phyloP scores from a whole-genome alignment of 2,797 vertebrate species.

The Cuniculus paca region DNA sequence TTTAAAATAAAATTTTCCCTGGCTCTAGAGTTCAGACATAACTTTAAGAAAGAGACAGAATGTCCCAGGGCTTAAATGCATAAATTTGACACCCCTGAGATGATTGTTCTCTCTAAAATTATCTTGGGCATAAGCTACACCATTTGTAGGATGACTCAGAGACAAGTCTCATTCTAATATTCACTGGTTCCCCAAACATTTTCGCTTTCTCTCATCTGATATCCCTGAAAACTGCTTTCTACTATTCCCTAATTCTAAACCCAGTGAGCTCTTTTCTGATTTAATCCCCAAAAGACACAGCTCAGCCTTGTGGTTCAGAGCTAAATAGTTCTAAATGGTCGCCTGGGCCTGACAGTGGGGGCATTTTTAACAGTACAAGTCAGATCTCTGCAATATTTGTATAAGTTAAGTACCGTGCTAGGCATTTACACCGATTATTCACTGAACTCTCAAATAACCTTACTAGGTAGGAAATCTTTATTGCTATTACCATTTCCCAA shows the following conservation, averaged over 20 bases:
- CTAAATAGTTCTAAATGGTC: background rate
- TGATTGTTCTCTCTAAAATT: constrained; percentile 50
- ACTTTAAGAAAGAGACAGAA: constrained; percentile 44
- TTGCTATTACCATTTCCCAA: background rate
- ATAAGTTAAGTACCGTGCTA: background rate
- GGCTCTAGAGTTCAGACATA: background rate
- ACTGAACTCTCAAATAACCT: background rate
- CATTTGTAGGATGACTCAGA: constrained; percentile 39
- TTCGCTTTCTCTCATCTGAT: background rate
- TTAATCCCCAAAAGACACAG: background rate
- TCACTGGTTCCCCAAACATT: background rate
- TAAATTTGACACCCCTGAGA: constrained; percentile 18
- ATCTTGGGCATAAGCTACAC: background rate
- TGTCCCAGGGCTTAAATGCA: background rate
- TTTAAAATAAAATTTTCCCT: background rate
- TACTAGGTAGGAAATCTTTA: background rate
- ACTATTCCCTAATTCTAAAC: background rate
- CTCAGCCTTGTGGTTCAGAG: background rate
- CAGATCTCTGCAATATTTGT: background rate
- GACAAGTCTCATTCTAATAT: constrained; percentile 11
- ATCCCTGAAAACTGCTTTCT: background rate
- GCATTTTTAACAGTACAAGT: background rate
- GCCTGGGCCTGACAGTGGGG: background rate
- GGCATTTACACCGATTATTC: background rate
- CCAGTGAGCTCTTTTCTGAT: background rate